Evolutionary conservation across 2,888 invertebrate species (phyloP).

Genomic region (Scaptodrosophila latifasciaeformis): DNA sequence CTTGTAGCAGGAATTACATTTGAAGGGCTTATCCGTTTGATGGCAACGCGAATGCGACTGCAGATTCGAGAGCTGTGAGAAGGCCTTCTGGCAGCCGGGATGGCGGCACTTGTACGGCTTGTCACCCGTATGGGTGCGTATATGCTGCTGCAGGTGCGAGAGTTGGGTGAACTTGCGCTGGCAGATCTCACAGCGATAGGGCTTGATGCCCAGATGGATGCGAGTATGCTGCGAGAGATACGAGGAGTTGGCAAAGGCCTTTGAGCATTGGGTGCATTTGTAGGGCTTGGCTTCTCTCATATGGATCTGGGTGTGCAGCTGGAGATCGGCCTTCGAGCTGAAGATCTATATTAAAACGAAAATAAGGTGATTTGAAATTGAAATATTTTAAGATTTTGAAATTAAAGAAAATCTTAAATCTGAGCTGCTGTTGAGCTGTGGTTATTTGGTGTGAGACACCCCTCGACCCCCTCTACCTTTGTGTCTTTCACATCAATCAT

Average conservation of each 20-base stretch:
- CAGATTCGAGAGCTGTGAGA: constrained; percentile 98
- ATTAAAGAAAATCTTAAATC: background rate
- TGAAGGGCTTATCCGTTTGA: constrained; percentile 99
- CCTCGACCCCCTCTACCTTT: constrained; percentile 62
- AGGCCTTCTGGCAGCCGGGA: constrained; percentile 98
- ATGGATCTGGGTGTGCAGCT: constrained; percentile 97
- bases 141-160: constrained; percentile 99
- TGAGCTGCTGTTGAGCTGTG: too few species aligned
- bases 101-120: constrained; percentile 99
- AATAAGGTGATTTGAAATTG: background rate
- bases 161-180: constrained; percentile 99
- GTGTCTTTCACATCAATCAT: constrained; percentile 70
- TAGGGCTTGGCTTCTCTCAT: constrained; percentile 99
- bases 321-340: constrained; percentile 97
- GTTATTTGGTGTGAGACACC: too few species aligned
- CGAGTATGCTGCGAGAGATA: constrained; percentile 99
- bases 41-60: constrained; percentile 99
- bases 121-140: constrained; percentile 99
- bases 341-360: constrained; percentile 85
- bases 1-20: constrained; percentile 99
- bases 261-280: constrained; percentile 99
- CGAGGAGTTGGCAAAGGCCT: constrained; percentile 99
- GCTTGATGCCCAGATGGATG: constrained; percentile 99
- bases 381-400: background rate
- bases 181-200: constrained; percentile 98